Percentiles rank a stretch among this genome's conserved stretches.
These are phyloP conservation scores for Leptothorax acervorum DNA, from an alignment of 2,888 invertebrate genomes.

Conservation along the genomic window DNA sequence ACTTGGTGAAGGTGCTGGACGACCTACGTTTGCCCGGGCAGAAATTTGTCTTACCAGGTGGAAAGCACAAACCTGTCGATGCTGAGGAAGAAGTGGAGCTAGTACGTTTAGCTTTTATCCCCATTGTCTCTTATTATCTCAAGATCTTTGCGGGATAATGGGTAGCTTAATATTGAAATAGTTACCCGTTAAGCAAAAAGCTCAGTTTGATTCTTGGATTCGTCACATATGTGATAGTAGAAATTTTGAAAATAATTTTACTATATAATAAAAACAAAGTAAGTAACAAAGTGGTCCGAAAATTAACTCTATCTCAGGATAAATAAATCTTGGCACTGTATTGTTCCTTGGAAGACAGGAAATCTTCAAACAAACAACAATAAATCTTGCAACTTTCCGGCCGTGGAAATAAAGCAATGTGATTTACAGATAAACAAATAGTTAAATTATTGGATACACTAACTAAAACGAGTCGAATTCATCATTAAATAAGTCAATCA, in stretches of 20 bases:
- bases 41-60: conserved; percentile 91
- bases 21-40: conserved; percentile 90
- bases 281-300: not conserved
- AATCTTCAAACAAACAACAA: not conserved
- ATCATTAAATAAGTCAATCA: not conserved
- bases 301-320: not conserved
- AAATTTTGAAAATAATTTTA: not conserved
- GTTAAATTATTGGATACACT: not conserved
- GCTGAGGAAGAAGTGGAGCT: conserved; percentile 87
- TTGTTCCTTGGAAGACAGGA: no score
- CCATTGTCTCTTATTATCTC: not conserved
- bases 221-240: not conserved
- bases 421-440: not conserved
- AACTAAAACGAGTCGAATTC: not conserved
- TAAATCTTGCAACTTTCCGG: not conserved
- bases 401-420: not conserved
- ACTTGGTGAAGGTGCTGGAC: conserved; percentile 90
- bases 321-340: not conserved
- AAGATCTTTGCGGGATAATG: not conserved
- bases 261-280: not conserved
- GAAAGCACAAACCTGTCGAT: conserved; percentile 87
- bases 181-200: not conserved
- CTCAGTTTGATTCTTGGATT: not conserved
- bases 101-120: conserved; percentile 62
- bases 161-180: not conserved